A percentile compares a stretch with the other conserved stretches of the same genome.
phyloP scores from a whole-genome alignment of 1,140 invertebrate species.

The Doryteuthis pealeii region DNA sequence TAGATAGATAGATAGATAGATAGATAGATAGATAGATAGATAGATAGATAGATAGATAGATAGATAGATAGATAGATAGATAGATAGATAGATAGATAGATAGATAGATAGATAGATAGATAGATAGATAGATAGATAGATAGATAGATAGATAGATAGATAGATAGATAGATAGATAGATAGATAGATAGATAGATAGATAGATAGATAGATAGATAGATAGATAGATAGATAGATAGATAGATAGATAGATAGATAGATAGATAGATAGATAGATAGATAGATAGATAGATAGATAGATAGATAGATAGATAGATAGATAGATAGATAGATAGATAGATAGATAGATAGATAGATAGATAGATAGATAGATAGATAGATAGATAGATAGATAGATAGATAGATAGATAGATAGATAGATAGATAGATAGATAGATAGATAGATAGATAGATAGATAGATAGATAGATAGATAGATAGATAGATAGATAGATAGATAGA shows the following conservation, averaged over 20 bases:
- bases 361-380: background rate
- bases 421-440: background rate
- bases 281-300: background rate
- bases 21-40: background rate
- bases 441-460: background rate
- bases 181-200: background rate
- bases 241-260: background rate
- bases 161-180: background rate
- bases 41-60: background rate
- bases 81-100: background rate
- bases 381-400: background rate
- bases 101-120: background rate
- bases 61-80: background rate
- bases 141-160: background rate
- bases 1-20: background rate
- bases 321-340: too few relatives aligned
- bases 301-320: background rate
- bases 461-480: background rate
- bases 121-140: background rate
- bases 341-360: background rate
- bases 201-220: background rate
- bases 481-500: slow-evolving; percentile 4
- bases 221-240: background rate
- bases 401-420: background rate
- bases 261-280: background rate